These are phyloP conservation scores for Tragulus kanchil DNA, from an alignment of 2,113 vertebrate species.

Conservation along the genomic window DNA sequence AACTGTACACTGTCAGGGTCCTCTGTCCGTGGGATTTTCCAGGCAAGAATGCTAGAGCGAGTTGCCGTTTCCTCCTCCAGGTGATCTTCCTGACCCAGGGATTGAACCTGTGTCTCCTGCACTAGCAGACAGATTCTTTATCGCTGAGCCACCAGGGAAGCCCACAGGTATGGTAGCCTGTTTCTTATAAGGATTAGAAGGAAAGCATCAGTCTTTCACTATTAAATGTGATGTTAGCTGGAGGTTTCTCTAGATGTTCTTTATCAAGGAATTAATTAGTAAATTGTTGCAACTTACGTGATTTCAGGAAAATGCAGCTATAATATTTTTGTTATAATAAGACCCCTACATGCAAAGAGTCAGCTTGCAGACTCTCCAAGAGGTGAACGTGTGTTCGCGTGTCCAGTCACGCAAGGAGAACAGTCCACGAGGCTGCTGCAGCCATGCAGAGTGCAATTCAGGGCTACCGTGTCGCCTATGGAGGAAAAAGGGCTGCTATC, in stretches of 20 bases:
- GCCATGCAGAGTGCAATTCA: not conserved
- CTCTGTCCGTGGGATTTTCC: not conserved
- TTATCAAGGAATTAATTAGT: not conserved
- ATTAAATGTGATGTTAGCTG: too few species aligned
- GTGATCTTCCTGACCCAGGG: not conserved
- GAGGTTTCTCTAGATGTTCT: too few species aligned
- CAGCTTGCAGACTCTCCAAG: not conserved
- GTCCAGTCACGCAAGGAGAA: not conserved
- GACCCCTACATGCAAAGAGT: not conserved
- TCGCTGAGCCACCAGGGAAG: not conserved
- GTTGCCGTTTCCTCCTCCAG: not conserved
- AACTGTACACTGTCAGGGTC: not conserved
- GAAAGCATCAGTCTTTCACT: not conserved
- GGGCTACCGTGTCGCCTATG: not conserved
- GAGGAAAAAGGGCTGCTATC: not conserved
- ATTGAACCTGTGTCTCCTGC: not conserved
- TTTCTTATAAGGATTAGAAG: not conserved
- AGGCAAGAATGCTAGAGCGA: not conserved
- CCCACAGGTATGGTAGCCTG: not conserved
- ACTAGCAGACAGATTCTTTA: not conserved
- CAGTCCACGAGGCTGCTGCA: not conserved
- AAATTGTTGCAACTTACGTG: not conserved
- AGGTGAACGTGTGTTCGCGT: not conserved
- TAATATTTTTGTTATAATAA: not conserved
- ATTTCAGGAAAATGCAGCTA: not conserved